Base-by-base conservation (phyloP, 2,113 vertebrate species). In the Trichechus manatus region DNA sequence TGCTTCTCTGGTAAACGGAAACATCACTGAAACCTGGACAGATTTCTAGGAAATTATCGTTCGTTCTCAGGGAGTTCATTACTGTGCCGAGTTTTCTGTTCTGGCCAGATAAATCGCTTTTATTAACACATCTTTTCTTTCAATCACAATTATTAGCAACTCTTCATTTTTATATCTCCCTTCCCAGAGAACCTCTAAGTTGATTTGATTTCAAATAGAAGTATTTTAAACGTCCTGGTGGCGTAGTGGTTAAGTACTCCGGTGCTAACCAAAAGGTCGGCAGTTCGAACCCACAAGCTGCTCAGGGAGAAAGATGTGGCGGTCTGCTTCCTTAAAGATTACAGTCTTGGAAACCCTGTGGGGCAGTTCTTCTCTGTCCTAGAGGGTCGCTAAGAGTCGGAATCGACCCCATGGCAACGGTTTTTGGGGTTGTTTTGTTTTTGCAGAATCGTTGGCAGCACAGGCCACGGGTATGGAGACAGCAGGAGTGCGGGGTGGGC, bases 391-490 rank as follows among this genome's bases (percentile, higher is more conserved):
- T 20, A 9, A 36, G n/a, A 36, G n/a, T n/a, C 15, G n/a, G 17
- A 72, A 36, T 36, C 17, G 33, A n/a, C 68, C 36, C 3, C 68
- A 72, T 2, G 68, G 33, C 53, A 27, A 72, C 15, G 33, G 33
- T 33, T 36, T 20, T n/a, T 33, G 33, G 68, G 2, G 6, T 39
- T 72, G 70, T 22, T 36, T 72, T 72, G 33, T 72, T 53, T 7
- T 5, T 19, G 33, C 47, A n/a, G 20, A 61, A 19, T 20, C 15
- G 10, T 3, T 6, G 27, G 59, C 36, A 11, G 0, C 10, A 19
- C 0, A 27, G 44, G 77, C 39, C 3, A 0, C 2, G 36, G 42
- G 31, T 1, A 27, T 9, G 44, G 23, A 3, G 2, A 15, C 33
- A 39, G 63, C 79, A 11, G 61, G 50, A 9, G 25, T 0, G 3